A percentile compares a stretch with the other conserved stretches of the same genome.
Conservation (phyloP, 2,113 vertebrate genomes). For the Oryzias javanicus region DNA sequence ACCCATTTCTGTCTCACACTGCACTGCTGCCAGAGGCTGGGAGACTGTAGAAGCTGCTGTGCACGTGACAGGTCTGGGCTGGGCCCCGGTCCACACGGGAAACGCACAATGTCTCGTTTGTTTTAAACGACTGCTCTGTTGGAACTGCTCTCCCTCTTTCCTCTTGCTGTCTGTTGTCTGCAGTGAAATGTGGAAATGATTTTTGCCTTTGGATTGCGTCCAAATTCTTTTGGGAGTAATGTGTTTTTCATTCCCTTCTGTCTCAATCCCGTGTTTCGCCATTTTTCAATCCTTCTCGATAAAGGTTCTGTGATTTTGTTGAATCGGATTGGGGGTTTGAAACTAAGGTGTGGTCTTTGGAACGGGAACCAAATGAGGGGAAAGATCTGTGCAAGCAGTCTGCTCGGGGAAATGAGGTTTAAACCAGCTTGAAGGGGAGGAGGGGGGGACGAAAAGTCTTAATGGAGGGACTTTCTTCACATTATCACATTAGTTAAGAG, state of each 20-base stretch:
- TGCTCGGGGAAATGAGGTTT: conserved; percentile 33
- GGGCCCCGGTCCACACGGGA: conserved; percentile 66
- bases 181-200: conserved; percentile 85
- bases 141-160: conserved; percentile 61
- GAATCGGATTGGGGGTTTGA: conserved; percentile 33
- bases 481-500: conserved; percentile 35
- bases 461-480: conserved; percentile 46
- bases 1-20: conserved; percentile 74
- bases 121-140: conserved; percentile 69
- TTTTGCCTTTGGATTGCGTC: conserved; percentile 78
- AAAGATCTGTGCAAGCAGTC: conserved; percentile 27
- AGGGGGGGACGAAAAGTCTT: conserved; percentile 28
- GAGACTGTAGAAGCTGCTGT: conserved; percentile 57
- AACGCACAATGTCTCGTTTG: conserved; percentile 77
- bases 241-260: conserved; percentile 45
- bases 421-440: conserved; percentile 27
- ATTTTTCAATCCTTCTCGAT: conserved; percentile 63
- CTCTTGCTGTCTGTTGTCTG: conserved; percentile 72
- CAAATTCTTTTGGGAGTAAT: conserved; percentile 76
- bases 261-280: conserved; percentile 47
- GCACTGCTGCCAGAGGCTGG: conserved; percentile 62
- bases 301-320: conserved; percentile 45
- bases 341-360: conserved; percentile 37
- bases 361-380: conserved; percentile 20
- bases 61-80: conserved; percentile 70